Conservation (phyloP, 2,888 invertebrate genomes). For the Calameuta pallipes region DNA sequence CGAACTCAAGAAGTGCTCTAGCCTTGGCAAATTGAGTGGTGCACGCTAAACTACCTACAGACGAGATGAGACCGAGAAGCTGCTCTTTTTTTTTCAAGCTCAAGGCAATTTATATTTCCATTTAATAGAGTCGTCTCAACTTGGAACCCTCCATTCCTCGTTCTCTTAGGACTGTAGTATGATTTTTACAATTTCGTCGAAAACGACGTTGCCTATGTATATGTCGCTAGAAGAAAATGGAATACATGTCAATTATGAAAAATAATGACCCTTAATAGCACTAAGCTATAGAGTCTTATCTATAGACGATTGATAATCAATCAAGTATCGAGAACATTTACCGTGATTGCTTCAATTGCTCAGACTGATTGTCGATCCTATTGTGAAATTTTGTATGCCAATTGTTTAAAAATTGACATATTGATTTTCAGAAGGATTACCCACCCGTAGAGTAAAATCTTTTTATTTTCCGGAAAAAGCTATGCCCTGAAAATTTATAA, state of each 20-base stretch:
- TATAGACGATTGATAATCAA: too few relatives aligned
- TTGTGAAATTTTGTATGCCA: too few relatives aligned
- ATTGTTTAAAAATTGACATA: too few relatives aligned
- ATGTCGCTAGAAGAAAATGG: neutral
- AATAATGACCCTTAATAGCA: neutral
- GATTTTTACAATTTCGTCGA: neutral
- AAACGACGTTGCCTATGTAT: neutral
- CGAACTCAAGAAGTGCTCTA: slow-evolving; percentile 16
- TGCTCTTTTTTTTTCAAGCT: neutral
- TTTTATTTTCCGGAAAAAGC: neutral
- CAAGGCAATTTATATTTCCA: neutral
- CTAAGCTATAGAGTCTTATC: too few relatives aligned
- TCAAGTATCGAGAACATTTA: too few relatives aligned
- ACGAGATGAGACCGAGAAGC: neutral
- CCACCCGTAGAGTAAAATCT: neutral
- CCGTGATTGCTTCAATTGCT: too few relatives aligned
- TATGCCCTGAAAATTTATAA: neutral
- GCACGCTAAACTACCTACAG: neutral
- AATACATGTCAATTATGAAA: neutral
- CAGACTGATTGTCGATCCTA: too few relatives aligned
- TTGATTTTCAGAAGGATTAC: too few relatives aligned
- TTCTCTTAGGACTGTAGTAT: neutral
- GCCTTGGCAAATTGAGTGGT: slow-evolving; percentile 2
- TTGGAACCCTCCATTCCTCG: neutral
- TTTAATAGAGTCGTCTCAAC: neutral